Conservation (phyloP, 2,888 invertebrate genomes). For the Volucella bombylans region DNA sequence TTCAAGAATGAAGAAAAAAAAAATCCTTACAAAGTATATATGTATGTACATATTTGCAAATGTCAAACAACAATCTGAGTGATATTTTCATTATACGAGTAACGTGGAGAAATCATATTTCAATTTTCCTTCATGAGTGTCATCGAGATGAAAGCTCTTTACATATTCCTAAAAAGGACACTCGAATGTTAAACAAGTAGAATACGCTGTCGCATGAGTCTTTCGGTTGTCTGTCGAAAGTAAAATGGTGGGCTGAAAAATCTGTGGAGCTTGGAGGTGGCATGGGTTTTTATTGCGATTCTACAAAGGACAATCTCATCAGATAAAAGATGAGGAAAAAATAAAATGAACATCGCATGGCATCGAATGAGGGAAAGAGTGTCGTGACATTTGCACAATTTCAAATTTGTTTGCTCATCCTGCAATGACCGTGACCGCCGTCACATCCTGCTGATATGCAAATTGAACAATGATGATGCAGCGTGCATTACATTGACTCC, state of each 20-base stretch:
- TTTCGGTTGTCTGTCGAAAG: conserved; percentile 15
- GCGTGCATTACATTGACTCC: conserved; percentile 58
- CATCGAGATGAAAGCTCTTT: background rate
- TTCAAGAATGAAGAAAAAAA: no score
- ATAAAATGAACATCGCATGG: conserved; percentile 51
- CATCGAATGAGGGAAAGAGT: conserved; percentile 37
- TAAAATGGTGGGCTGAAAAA: conserved; percentile 1
- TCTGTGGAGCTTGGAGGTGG: background rate
- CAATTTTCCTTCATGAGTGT: conserved; percentile 19
- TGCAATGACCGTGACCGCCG: conserved; percentile 70
- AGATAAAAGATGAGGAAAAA: conserved; percentile 23
- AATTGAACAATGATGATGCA: conserved; percentile 72
- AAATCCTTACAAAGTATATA: no score
- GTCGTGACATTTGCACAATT: conserved; percentile 73
- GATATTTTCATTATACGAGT: conserved; percentile 17
- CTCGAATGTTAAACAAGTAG: conserved; percentile 6
- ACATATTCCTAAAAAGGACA: background rate
- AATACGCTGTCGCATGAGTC: conserved; percentile 13
- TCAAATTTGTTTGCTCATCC: conserved; percentile 72
- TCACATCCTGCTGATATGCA: conserved; percentile 71
- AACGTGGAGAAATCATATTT: conserved; percentile 7
- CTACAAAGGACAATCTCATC: conserved; percentile 46
- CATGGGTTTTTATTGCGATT: background rate
- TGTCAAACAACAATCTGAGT: conserved; percentile 9
- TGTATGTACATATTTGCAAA: background rate